phyloP scores from a whole-genome alignment of 2,113 vertebrate species.

The Bettongia penicillata region DNA sequence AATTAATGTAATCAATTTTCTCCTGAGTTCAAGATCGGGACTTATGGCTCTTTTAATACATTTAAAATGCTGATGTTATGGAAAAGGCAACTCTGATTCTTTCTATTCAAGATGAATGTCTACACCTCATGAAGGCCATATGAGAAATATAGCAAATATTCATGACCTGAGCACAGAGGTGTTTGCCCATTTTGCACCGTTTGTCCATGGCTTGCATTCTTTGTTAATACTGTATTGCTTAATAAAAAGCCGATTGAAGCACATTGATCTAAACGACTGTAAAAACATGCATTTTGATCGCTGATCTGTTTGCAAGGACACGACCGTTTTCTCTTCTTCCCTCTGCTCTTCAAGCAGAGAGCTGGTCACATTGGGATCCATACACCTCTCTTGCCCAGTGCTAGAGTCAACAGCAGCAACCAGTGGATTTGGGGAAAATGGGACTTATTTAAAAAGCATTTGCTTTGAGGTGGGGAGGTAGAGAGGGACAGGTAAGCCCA shows the following conservation, averaged over 20 bases:
- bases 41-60: slow-evolving; percentile 36
- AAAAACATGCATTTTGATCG: slow-evolving; percentile 31
- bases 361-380: slow-evolving; percentile 20
- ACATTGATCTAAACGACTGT: slow-evolving; percentile 22
- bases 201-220: slow-evolving; percentile 18
- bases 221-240: slow-evolving; percentile 29
- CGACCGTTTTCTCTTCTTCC: not conserved
- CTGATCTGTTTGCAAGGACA: not conserved
- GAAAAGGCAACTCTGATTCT: slow-evolving; percentile 7
- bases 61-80: slow-evolving; percentile 47
- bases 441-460: slow-evolving; percentile 32
- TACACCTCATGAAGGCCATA: slow-evolving; percentile 10
- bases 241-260: not conserved
- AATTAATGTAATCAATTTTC: slow-evolving; percentile 67
- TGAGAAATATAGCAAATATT: not conserved
- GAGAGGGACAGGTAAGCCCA: slow-evolving; percentile 32
- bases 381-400: slow-evolving; percentile 39
- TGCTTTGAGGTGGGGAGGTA: not conserved
- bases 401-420: not conserved
- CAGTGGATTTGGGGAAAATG: not conserved
- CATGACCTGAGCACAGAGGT: slow-evolving; percentile 11
- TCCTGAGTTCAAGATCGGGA: slow-evolving; percentile 57
- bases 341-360: not conserved
- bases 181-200: slow-evolving; percentile 6
- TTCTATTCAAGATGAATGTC: slow-evolving; percentile 37